phyloP scores from a whole-genome alignment of 2,113 vertebrate species.

The Apaloderma vittatum region DNA sequence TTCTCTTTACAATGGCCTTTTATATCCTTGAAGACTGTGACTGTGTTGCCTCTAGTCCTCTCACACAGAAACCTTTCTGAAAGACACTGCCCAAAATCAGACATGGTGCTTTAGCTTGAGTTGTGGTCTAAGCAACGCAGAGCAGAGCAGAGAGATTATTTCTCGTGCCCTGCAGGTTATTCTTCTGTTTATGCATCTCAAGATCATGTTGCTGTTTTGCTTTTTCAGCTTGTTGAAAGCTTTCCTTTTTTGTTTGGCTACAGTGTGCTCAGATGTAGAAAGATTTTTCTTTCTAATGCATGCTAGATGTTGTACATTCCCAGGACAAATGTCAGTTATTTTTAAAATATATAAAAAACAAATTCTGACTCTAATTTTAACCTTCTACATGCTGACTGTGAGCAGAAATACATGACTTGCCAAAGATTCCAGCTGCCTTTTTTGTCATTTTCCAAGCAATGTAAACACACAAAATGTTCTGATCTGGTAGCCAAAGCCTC shows the following conservation, averaged over 20 bases:
- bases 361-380: slow-evolving; percentile 66
- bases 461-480: not conserved
- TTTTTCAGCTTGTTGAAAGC: not conserved
- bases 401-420: not conserved
- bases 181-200: slow-evolving; percentile 27
- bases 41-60: not conserved
- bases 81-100: not conserved
- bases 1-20: not conserved
- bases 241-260: slow-evolving; percentile 39
- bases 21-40: not conserved
- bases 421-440: slow-evolving; percentile 37
- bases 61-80: not conserved
- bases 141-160: not conserved
- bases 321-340: slow-evolving; percentile 66
- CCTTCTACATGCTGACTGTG: slow-evolving; percentile 28
- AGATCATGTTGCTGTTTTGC: not conserved
- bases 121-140: not conserved
- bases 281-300: not conserved
- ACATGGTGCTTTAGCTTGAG: not conserved
- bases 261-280: not conserved
- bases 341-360: slow-evolving; percentile 46
- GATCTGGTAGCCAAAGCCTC: not conserved
- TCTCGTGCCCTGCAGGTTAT: not conserved
- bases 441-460: slow-evolving; percentile 20
- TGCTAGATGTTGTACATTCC: slow-evolving; percentile 22